Conservation (phyloP, 2,888 invertebrate genomes). For the Acrocyrtus sp. region DNA sequence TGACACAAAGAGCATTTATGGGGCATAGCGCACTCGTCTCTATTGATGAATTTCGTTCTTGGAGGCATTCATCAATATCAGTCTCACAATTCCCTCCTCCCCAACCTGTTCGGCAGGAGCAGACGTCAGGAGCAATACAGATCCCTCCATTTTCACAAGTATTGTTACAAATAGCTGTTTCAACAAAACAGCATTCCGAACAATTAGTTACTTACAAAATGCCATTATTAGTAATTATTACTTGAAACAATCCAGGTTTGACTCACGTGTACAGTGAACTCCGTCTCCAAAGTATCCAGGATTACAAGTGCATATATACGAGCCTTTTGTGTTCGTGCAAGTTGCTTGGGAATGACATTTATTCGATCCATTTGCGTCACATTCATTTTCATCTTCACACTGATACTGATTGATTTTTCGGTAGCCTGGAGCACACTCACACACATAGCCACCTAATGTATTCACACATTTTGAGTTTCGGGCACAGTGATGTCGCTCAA, state of each 20-base stretch:
- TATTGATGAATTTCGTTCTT: conserved; percentile 69
- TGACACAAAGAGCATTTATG: conserved; percentile 81
- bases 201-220: too few relatives aligned
- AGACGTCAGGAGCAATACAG: conserved; percentile 80
- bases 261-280: conserved; percentile 81
- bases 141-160: conserved; percentile 86
- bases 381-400: conserved; percentile 81
- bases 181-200: conserved; percentile 15
- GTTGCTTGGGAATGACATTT: conserved; percentile 80
- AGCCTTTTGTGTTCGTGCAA: conserved; percentile 84
- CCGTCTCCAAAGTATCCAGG: conserved; percentile 83
- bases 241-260: too few relatives aligned
- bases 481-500: conserved; percentile 86
- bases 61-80: conserved; percentile 84
- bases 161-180: conserved; percentile 81
- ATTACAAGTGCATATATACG: conserved; percentile 80
- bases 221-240: too few relatives aligned
- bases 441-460: conserved; percentile 82
- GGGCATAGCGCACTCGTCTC: conserved; percentile 70
- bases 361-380: conserved; percentile 74
- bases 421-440: conserved; percentile 85
- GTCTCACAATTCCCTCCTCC: conserved; percentile 84
- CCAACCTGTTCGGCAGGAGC: conserved; percentile 84
- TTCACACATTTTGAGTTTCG: conserved; percentile 86
- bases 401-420: conserved; percentile 77